Conservation (phyloP, 2,888 invertebrate species). For the Thelaira solivaga region DNA sequence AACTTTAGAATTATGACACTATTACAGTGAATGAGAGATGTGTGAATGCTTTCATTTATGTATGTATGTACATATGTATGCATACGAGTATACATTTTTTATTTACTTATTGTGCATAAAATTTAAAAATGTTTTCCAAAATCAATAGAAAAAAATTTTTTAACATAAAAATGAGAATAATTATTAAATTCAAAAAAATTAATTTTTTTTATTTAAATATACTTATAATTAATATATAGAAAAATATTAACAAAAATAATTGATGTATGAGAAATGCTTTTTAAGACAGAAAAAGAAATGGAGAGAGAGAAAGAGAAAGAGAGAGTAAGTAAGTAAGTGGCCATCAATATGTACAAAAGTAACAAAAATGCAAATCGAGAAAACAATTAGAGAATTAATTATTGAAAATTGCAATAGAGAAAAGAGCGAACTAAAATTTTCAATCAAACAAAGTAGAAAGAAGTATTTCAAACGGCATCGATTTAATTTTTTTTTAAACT, state of each 20-base stretch:
- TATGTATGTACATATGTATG: slow-evolving; percentile 4
- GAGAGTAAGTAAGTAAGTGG: slow-evolving; percentile 45
- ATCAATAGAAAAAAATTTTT: slow-evolving; percentile 16
- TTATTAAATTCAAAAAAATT: slow-evolving; percentile 10
- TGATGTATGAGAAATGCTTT: slow-evolving; percentile 61
- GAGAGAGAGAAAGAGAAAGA: no score
- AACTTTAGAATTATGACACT: no score
- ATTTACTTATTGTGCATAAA: slow-evolving; percentile 42
- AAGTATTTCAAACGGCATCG: slow-evolving; percentile 35
- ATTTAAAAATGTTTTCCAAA: slow-evolving; percentile 25
- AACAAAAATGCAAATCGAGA: slow-evolving; percentile 56
- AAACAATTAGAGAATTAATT: slow-evolving; percentile 61
- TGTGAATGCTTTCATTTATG: no score
- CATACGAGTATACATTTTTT: background rate
- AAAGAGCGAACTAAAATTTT: slow-evolving; percentile 49
- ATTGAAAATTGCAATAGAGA: slow-evolving; percentile 58
- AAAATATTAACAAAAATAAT: slow-evolving; percentile 46
- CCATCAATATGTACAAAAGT: slow-evolving; percentile 55
- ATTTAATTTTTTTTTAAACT: background rate
- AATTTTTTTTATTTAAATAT: slow-evolving; percentile 25
- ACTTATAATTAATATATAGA: background rate
- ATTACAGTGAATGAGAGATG: no score
- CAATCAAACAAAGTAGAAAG: slow-evolving; percentile 46
- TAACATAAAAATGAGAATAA: slow-evolving; percentile 5
- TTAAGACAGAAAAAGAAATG: no score